phyloP scores from a whole-genome alignment of 2,888 invertebrate genomes.

The Chrysomela aeneicollis region DNA sequence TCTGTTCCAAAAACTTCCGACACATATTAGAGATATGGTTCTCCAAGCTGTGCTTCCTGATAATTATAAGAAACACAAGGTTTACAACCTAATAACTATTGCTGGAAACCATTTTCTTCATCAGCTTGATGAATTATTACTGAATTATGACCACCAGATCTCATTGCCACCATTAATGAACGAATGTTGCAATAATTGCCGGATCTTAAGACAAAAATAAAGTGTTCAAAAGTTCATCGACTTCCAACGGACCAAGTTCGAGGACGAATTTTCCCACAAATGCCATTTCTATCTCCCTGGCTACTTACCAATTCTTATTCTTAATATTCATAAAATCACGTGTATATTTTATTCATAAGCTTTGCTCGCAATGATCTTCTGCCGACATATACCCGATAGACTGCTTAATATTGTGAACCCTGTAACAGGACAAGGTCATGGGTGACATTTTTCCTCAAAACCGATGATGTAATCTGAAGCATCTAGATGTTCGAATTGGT shows the following conservation, averaged over 20 bases:
- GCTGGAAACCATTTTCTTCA: no score
- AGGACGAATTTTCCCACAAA: neutral
- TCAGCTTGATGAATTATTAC: no score
- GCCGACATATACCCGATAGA: neutral
- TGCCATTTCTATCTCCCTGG: neutral
- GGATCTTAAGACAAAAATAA: no score
- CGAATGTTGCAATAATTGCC: no score
- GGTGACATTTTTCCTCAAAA: neutral
- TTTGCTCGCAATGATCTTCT: neutral
- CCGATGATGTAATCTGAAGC: neutral
- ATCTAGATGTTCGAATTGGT: conserved; percentile 11
- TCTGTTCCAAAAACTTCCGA: no score
- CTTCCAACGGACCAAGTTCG: neutral
- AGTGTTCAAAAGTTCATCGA: neutral
- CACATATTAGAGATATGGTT: no score
- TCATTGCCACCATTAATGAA: no score
- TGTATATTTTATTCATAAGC: neutral
- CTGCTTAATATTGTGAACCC: neutral
- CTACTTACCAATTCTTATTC: neutral
- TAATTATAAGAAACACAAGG: no score
- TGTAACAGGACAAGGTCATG: neutral
- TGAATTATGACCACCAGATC: no score
- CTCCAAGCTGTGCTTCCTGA: no score
- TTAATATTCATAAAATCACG: neutral
- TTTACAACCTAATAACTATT: no score